These are phyloP conservation scores for Drosophila atripex DNA, from an alignment of 2,888 invertebrate genomes.

Conservation along the genomic window DNA sequence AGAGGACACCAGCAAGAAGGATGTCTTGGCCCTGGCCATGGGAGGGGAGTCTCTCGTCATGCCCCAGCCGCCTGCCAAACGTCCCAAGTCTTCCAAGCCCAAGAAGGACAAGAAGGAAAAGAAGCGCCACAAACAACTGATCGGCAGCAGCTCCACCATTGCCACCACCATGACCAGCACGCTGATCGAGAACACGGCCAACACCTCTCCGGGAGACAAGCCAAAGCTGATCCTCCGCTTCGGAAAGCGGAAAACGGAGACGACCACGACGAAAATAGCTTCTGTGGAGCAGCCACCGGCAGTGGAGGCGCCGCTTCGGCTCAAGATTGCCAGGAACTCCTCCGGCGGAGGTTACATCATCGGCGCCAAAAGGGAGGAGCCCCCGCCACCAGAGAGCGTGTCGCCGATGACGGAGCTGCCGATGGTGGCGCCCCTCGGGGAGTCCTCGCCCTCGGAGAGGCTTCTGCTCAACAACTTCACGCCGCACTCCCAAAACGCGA, in stretches of 20 bases:
- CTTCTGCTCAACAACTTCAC: constrained; percentile 58
- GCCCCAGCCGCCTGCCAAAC: constrained; percentile 64
- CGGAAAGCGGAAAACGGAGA: constrained; percentile 78
- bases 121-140: constrained; percentile 84
- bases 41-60: constrained; percentile 42
- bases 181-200: constrained; percentile 84
- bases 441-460: constrained; percentile 46
- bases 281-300: constrained; percentile 30
- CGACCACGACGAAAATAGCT: constrained; percentile 30
- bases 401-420: constrained; percentile 40
- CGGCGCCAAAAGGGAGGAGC: constrained; percentile 70
- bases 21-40: constrained; percentile 17
- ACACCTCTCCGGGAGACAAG: constrained; percentile 84
- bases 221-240: constrained; percentile 92
- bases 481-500: constrained; percentile 70
- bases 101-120: constrained; percentile 86
- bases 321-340: constrained; percentile 92
- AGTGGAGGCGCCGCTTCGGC: constrained; percentile 89
- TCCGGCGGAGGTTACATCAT: constrained; percentile 88
- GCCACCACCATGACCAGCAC: constrained; percentile 78
- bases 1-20: constrained; percentile 81
- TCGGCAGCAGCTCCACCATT: constrained; percentile 49
- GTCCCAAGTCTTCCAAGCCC: constrained; percentile 80
- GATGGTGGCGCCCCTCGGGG: constrained; percentile 35
- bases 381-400: constrained; percentile 40